A percentile compares a stretch with the other conserved stretches of the same genome.
Conservation (phyloP, 2,888 invertebrate genomes). For the Acleris sparsana region DNA sequence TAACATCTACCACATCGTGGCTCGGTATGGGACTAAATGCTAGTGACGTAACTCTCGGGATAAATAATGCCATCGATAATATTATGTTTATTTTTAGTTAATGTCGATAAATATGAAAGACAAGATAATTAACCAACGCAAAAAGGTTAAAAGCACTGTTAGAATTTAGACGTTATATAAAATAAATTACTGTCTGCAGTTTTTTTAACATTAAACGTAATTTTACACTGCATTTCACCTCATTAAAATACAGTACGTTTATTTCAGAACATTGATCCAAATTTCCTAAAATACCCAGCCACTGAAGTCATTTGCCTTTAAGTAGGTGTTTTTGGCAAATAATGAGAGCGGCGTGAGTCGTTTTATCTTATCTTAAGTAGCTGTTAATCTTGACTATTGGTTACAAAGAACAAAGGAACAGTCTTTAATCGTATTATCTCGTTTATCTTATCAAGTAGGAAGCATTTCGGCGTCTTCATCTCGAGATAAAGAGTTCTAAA, state of each 20-base stretch:
- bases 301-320: constrained; percentile 10
- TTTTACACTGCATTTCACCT: not conserved
- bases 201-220: not conserved
- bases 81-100: not conserved
- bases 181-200: not conserved
- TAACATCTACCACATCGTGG: constrained; percentile 53
- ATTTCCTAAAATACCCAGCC: constrained; percentile 3
- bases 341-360: constrained; percentile 7
- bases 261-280: constrained; percentile 9
- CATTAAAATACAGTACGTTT: not conserved
- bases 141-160: no score
- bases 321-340: constrained; percentile 6
- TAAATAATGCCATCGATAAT: constrained; percentile 8
- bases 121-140: not conserved
- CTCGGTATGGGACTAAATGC: constrained; percentile 42
- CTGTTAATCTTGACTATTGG: constrained; percentile 17
- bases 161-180: no score
- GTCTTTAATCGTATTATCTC: constrained; percentile 12
- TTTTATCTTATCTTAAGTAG: constrained; percentile 29
- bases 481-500: not conserved
- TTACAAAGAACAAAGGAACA: constrained; percentile 21
- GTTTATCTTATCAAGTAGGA: constrained; percentile 8
- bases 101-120: not conserved
- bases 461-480: not conserved
- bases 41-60: constrained; percentile 38